A percentile compares a stretch with the other conserved stretches of the same genome.
Evolutionary conservation across 2,113 vertebrate genomes (phyloP).

Genomic region (Saguinus midas): DNA sequence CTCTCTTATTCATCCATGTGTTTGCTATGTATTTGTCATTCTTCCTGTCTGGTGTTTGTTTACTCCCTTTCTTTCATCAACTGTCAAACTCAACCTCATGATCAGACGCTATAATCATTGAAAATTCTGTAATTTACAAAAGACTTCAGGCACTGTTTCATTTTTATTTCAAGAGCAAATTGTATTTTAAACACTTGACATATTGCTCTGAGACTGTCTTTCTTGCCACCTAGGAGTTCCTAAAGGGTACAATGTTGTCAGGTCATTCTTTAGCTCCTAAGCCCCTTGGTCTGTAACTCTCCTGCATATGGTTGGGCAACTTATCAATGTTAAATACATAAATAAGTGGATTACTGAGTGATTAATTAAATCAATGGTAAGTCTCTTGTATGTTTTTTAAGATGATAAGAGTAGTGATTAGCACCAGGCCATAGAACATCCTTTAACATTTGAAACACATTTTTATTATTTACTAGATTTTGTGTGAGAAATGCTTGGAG

Average conservation of each 20-base stretch:
- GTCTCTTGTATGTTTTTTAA: neutral
- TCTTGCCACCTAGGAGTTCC: neutral
- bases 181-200: neutral
- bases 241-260: neutral
- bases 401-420: neutral
- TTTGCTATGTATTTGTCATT: neutral
- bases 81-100: neutral
- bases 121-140: neutral
- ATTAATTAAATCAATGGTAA: neutral
- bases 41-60: neutral
- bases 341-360: neutral
- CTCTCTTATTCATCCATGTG: neutral
- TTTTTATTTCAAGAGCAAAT: conserved; percentile 11
- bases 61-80: neutral
- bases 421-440: neutral
- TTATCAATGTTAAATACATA: neutral
- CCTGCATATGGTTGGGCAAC: neutral
- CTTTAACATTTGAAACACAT: neutral
- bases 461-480: neutral
- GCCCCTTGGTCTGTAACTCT: neutral
- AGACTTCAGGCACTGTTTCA: neutral
- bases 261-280: neutral
- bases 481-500: neutral
- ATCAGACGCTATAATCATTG: neutral
- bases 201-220: neutral